A percentile compares a stretch with the other conserved stretches of the same genome.
These are phyloP conservation scores for Nothobranchius furzeri DNA, from an alignment of 2,113 vertebrate genomes.

Conservation along the genomic window DNA sequence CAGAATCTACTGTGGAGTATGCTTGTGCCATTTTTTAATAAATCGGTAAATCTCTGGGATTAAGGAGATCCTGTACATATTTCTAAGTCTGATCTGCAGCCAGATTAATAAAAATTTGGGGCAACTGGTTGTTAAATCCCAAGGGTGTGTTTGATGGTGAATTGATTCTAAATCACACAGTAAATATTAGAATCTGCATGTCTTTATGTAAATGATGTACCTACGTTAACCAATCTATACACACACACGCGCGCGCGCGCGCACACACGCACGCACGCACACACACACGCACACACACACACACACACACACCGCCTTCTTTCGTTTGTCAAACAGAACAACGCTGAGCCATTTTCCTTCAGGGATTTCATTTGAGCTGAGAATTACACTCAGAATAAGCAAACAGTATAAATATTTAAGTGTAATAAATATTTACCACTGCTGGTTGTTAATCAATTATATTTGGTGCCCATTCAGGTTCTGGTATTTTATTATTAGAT, in stretches of 20 bases:
- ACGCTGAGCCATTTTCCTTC: background rate
- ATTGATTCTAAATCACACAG: background rate
- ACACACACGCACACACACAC: too few relatives aligned
- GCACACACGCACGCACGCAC: too few relatives aligned
- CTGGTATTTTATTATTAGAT: slow-evolving; percentile 47
- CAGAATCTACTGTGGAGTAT: background rate
- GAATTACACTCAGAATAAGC: slow-evolving; percentile 14
- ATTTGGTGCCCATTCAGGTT: slow-evolving; percentile 17
- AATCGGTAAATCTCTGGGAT: slow-evolving; percentile 34
- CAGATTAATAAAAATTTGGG: slow-evolving; percentile 43
- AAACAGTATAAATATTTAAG: slow-evolving; percentile 23
- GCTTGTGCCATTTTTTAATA: slow-evolving; percentile 9
- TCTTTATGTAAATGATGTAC: background rate
- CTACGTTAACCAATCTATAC: too few relatives aligned
- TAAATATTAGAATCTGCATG: slow-evolving; percentile 14
- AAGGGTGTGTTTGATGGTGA: background rate
- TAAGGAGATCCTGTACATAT: slow-evolving; percentile 38
- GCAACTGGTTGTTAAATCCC: slow-evolving; percentile 17
- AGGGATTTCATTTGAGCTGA: slow-evolving; percentile 27
- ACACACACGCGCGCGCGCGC: too few relatives aligned
- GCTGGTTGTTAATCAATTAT: slow-evolving; percentile 19
- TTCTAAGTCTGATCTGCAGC: slow-evolving; percentile 39
- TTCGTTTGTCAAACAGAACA: background rate
- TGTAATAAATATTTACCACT: background rate
- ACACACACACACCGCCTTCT: too few relatives aligned